Evolutionary conservation across 2,888 invertebrate genomes (phyloP), one percentile per base, ranked within the genome.

Genomic region (Atrina japonica): DNA sequence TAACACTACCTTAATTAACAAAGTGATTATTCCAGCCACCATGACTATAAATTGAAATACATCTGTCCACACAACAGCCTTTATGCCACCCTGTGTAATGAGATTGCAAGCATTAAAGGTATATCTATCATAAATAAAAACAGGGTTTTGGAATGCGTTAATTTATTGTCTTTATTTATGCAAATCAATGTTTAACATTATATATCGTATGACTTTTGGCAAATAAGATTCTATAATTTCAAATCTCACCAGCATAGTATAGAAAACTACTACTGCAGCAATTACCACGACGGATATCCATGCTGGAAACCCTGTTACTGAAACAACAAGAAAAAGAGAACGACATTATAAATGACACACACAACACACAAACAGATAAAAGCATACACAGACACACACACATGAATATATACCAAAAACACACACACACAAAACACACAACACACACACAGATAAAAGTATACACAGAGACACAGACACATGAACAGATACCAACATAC

Each of bases 11-110:
- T 67, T 67, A 9, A 67, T 53, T 18, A 67, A 16, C 3, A 67
- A 21, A 18, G 49, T 30, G 9, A 43, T 23, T n/a, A 67, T 67
- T 21, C 67, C 67, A 6, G 67, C 25, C n/a, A 67, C 21, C 67
- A 67, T 67, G 40, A 67, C 60, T 35, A 61, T 11, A 30, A 47
- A 49, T 43, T 67, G 67, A 45, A 67, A 53, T 14, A 67, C 67
- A 18, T 67, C 61, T 3, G 67, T 67, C 67, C 67, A 67, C 5
- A 67, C 50, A 27, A 67, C 67, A 11, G 67, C 67, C 60, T 67
- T 67, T 25, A 67, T 60, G 2, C 67, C 67, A 6, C 66, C 66
- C 66, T 66, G 35, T 35, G n/a, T n/a, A n/a, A n/a, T n/a, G n/a
- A n/a, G n/a, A n/a, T n/a, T n/a, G n/a, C n/a, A n/a, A n/a, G n/a